These are phyloP conservation scores for Chaenogobius annularis DNA, from an alignment of 2,113 vertebrate species.

Conservation along the genomic window DNA sequence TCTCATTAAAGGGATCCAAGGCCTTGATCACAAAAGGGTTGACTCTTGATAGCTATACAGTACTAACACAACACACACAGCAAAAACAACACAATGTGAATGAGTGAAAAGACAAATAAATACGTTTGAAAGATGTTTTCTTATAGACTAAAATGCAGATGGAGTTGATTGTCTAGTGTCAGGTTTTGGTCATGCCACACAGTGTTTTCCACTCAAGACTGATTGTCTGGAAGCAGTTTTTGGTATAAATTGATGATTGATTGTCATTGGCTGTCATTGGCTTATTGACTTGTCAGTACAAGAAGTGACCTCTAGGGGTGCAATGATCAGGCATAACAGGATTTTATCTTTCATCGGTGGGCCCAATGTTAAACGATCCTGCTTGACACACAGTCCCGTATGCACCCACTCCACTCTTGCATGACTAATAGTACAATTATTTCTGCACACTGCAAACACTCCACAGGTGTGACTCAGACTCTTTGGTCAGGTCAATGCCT, in stretches of 20 bases:
- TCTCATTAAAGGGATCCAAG: conserved; percentile 78
- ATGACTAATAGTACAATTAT: not conserved
- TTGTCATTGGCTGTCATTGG: conserved; percentile 65
- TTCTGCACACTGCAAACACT: not conserved
- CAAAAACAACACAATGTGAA: conserved; percentile 65
- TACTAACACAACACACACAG: conserved; percentile 65
- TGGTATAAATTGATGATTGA: conserved; percentile 40
- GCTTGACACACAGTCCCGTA: not conserved
- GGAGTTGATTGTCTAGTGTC: conserved; percentile 65
- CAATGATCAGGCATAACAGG: not conserved
- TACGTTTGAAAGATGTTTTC: conserved; percentile 55
- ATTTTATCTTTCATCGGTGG: not conserved
- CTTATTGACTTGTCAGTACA: conserved; percentile 25
- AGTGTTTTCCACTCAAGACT: conserved; percentile 28
- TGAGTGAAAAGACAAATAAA: conserved; percentile 74
- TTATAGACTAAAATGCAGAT: conserved; percentile 52
- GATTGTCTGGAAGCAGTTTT: conserved; percentile 15
- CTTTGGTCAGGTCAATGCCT: not conserved
- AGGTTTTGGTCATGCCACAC: conserved; percentile 63
- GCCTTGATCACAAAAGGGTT: conserved; percentile 76
- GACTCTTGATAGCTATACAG: conserved; percentile 67
- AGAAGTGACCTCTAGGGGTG: conserved; percentile 2
- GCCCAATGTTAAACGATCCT: not conserved
- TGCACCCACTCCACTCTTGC: not conserved
- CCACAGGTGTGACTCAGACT: not conserved